phyloP scores from a whole-genome alignment of 37 sponge, comb jelly and placozoan species.

The Spongilla lacustris region DNA sequence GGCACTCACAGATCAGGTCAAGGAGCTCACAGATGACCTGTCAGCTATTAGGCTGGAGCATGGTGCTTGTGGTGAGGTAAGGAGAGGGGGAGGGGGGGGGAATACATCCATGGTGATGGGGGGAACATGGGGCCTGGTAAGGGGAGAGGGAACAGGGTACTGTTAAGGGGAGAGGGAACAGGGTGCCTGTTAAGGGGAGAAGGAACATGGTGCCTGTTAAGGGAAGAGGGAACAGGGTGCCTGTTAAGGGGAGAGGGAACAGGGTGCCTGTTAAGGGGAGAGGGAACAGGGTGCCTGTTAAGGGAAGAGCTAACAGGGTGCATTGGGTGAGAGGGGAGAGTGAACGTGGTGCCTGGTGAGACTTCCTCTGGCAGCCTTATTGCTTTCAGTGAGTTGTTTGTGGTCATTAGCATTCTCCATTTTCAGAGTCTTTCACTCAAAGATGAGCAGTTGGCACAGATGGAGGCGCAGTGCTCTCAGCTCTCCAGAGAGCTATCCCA shows the following conservation, averaged over 20 bases:
- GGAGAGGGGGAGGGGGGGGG: not conserved
- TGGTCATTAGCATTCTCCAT: too few species aligned
- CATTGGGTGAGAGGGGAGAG: too few species aligned
- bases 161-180: too few species aligned
- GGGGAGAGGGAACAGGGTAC: not conserved
- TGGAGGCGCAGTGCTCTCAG: conserved; percentile 31
- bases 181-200: too few species aligned
- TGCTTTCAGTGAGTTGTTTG: too few species aligned
- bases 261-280: not conserved
- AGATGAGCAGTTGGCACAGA: not conserved
- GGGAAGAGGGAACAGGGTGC: too few species aligned
- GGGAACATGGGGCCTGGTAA: not conserved
- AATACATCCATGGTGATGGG: not conserved
- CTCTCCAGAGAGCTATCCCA: conserved; percentile 23
- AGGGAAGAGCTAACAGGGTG: too few species aligned
- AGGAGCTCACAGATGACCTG: conserved; percentile 12
- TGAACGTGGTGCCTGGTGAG: too few species aligned
- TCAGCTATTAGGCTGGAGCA: not conserved
- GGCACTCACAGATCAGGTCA: conserved; percentile 21
- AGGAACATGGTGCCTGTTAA: too few species aligned
- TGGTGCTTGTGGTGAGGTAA: not conserved
- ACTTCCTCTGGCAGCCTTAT: too few species aligned
- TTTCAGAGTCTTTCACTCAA: not conserved
- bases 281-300: not conserved
- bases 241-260: conserved; percentile 4